Evolutionary conservation across 2,797 vertebrate genomes (phyloP), one percentile per base, ranked within the genome.

Genomic region (Hipposideros larvatus): DNA sequence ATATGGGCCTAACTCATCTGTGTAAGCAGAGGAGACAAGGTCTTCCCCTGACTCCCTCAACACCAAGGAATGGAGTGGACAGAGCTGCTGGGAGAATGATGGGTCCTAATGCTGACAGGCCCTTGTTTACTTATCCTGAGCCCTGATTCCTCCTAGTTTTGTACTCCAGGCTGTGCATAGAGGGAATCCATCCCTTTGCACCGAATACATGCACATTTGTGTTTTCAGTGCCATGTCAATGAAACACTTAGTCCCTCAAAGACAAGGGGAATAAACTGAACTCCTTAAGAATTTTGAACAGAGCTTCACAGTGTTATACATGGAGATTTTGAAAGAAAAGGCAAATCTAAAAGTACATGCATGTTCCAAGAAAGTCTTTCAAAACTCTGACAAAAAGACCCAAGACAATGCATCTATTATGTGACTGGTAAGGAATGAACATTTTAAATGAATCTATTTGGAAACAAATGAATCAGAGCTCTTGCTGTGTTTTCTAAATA

Each of bases 291-390:
- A 71, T 68, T 96, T 13, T 78, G 71, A 95, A 96, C 79, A 96
- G 89, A 91, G 51, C 51, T 71, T 92, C 82, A 94, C 48, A 97
- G 86, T 96, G 68, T 93, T 83, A 55, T 41, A 92, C 53, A 90
- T 57, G 79, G 48, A 96, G 68, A 68, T 80, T 94, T 79, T 68
- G 48, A 90, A 96, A 86, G 66, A 84, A 94, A 93, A 83, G 65
- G 16, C 68, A 95, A 94, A 91, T 77, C 24, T 83, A 71, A 87
- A 92, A 96, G 82, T 71, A 68, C 43, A 74, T 11, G 74, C 22
- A 91, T 66, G 48, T 89, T 94, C 90, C 85, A 90, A 97, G 86
- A 66, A 96, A 95, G 89, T 75, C 70, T 93, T 95, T 96, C 41
- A 74, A 96, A 97, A 96, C 21, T 89, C 70, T 94, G 75, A 91